A percentile compares a stretch with the other conserved stretches of the same genome.
phyloP scores from a whole-genome alignment of 2,888 invertebrate species.

The Sarcophaga carnaria region DNA sequence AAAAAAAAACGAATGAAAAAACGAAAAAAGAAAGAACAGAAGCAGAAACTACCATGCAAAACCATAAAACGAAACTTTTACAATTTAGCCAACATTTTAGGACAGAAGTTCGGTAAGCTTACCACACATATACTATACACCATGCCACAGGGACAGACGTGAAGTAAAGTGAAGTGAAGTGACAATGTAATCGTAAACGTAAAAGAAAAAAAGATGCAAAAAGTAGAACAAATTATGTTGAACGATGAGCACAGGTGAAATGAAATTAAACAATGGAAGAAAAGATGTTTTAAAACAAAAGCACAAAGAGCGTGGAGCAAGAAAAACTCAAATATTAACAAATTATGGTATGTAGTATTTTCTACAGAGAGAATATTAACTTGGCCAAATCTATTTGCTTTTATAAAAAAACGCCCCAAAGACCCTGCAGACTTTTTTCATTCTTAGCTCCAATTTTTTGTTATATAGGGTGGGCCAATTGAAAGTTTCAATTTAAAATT shows the following conservation, averaged over 20 bases:
- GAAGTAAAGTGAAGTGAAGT: slow-evolving; percentile 3
- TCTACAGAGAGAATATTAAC: slow-evolving; percentile 58
- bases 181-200: not conserved
- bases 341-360: slow-evolving; percentile 63
- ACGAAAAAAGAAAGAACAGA: not conserved
- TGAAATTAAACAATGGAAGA: slow-evolving; percentile 50
- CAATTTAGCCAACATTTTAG: slow-evolving; percentile 38
- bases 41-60: not conserved
- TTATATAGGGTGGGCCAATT: too few relatives aligned
- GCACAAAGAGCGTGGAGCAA: slow-evolving; percentile 4
- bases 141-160: not conserved
- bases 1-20: not conserved
- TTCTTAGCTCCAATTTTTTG: too few relatives aligned
- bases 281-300: not conserved
- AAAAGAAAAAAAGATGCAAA: not conserved
- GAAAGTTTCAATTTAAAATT: too few relatives aligned
- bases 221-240: slow-evolving; percentile 48
- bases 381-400: slow-evolving; percentile 41
- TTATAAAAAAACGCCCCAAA: too few relatives aligned
- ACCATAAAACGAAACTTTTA: slow-evolving; percentile 44
- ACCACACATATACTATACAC: not conserved
- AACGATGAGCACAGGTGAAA: slow-evolving; percentile 61
- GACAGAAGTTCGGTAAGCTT: not conserved
- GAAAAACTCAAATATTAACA: slow-evolving; percentile 44
- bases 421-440: not conserved